Conservation (phyloP, 2,113 vertebrate species). For the Lepidothrix coronata region DNA sequence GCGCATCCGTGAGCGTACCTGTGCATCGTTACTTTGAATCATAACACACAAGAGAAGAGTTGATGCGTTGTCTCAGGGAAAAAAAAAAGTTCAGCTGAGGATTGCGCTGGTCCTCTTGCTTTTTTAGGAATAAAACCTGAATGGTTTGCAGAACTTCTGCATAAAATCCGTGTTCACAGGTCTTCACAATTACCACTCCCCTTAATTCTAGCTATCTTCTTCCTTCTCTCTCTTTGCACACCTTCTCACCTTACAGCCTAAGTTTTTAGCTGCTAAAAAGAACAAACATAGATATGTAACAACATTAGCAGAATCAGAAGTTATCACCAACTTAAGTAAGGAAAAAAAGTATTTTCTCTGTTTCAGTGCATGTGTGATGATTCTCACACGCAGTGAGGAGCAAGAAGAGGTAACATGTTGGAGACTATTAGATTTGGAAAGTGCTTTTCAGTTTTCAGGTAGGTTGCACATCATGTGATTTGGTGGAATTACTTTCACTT, state of each 20-base stretch:
- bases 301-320: background rate
- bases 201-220: background rate
- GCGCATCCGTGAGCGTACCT: background rate
- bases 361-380: background rate
- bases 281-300: background rate
- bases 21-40: background rate
- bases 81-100: background rate
- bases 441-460: slow-evolving; percentile 13
- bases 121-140: background rate
- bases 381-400: background rate
- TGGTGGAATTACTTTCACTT: background rate
- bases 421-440: background rate
- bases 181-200: background rate
- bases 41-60: background rate
- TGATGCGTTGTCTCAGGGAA: background rate
- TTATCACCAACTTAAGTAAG: background rate
- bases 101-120: background rate
- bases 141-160: background rate
- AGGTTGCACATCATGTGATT: background rate
- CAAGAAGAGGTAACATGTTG: background rate
- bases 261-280: background rate
- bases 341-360: background rate
- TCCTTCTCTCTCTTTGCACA: background rate
- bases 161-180: background rate
- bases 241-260: background rate